Conservation (phyloP, 1,140 invertebrate genomes). For the Aphelenchoides besseyi region DNA sequence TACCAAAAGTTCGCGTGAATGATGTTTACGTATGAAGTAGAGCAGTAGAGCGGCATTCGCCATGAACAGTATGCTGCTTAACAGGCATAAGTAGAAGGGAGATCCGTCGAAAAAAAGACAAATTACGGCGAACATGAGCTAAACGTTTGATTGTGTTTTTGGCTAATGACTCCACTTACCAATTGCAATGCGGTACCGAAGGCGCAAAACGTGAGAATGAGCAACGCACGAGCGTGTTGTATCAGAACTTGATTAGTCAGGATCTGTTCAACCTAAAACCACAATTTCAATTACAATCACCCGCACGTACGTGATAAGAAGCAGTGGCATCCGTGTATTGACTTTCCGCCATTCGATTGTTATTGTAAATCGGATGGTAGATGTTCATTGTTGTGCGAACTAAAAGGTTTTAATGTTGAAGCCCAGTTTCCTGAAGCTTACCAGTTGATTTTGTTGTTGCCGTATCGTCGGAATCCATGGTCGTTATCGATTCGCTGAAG, state of each 20-base stretch:
- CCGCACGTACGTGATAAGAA: conserved; percentile 46
- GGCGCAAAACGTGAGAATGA: conserved; percentile 40
- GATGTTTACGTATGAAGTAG: conserved; percentile 42
- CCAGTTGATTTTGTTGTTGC: conserved; percentile 58
- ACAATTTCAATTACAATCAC: neutral
- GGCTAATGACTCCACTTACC: conserved; percentile 23
- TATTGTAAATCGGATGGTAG: conserved; percentile 37
- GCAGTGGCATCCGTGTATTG: conserved; percentile 36
- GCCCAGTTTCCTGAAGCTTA: conserved; percentile 23
- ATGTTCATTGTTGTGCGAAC: conserved; percentile 52
- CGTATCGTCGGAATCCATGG: conserved; percentile 44
- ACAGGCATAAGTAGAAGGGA: conserved; percentile 43
- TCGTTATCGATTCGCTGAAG: conserved; percentile 46
- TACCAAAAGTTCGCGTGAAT: conserved; percentile 47
- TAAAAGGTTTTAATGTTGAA: conserved; percentile 21
- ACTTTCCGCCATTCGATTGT: conserved; percentile 42
- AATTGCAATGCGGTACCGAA: conserved; percentile 50
- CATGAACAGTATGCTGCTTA: conserved; percentile 43
- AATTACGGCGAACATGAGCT: conserved; percentile 57
- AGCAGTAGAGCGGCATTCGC: conserved; percentile 47
- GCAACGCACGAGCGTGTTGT: conserved; percentile 38
- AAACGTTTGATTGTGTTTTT: neutral
- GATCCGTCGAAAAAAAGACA: conserved; percentile 59
- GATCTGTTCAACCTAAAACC: conserved; percentile 55
- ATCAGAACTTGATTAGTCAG: conserved; percentile 51